Conservation (phyloP, 2,797 vertebrate genomes). For the Fundulus diaphanus region DNA sequence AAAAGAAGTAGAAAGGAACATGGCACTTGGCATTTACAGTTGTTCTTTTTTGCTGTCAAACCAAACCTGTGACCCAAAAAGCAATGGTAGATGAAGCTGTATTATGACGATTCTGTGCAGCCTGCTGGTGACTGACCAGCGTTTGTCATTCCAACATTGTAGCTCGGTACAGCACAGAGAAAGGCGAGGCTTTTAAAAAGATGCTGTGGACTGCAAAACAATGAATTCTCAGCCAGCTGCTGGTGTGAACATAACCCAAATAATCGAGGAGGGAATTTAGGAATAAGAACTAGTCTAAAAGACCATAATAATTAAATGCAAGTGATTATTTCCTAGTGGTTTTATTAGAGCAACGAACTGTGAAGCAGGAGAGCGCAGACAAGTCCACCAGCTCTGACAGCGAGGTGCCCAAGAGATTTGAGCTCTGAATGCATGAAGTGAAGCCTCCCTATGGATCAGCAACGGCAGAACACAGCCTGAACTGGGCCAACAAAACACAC, state of each 20-base stretch:
- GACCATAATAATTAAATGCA: neutral
- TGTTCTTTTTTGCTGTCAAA: too few species aligned
- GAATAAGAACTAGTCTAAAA: conserved; percentile 3
- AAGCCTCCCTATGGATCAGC: conserved; percentile 27
- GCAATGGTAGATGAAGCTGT: neutral
- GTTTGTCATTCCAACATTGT: neutral
- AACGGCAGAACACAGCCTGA: conserved; percentile 16
- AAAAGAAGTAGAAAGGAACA: neutral
- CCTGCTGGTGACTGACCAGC: too few species aligned
- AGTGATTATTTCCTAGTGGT: neutral
- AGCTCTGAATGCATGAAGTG: conserved; percentile 28
- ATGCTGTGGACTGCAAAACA: neutral
- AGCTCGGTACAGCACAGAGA: neutral
- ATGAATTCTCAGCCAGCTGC: neutral
- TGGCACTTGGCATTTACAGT: too few species aligned
- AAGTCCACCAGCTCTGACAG: conserved; percentile 37
- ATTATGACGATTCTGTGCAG: neutral
- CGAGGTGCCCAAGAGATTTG: conserved; percentile 26
- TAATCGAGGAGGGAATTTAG: neutral
- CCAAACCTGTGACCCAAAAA: neutral
- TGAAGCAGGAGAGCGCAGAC: conserved; percentile 21
- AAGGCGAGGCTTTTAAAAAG: neutral
- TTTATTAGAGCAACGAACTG: conserved; percentile 13
- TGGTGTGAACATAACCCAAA: neutral
- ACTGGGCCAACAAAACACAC: conserved; percentile 19